Conservation (phyloP, 2,797 vertebrate genomes). For the Manis pentadactyla region DNA sequence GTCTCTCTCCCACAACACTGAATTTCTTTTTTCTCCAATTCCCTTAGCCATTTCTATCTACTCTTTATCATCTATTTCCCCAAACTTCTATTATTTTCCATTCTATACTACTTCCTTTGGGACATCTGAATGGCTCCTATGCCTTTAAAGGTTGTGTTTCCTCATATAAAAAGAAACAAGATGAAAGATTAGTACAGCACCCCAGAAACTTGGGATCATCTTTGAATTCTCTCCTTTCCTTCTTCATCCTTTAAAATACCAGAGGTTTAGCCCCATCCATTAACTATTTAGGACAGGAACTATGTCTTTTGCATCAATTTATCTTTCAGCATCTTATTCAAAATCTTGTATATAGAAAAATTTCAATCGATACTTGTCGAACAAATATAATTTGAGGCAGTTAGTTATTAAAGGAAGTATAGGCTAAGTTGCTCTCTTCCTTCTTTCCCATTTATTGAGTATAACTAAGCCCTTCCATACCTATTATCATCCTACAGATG, state of each 20-base stretch:
- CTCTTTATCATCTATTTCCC: neutral
- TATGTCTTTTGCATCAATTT: neutral
- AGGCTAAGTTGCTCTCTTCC: neutral
- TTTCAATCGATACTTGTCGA: neutral
- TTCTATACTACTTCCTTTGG: neutral
- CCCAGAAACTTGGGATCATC: neutral
- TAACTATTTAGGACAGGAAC: neutral
- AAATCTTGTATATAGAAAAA: neutral
- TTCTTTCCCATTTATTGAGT: neutral
- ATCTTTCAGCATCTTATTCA: neutral
- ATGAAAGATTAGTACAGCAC: too few species aligned
- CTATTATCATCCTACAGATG: rapidly evolving
- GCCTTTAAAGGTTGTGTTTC: neutral
- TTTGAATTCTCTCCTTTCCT: neutral
- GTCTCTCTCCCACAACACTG: neutral
- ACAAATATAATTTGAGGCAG: neutral
- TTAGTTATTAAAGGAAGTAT: neutral
- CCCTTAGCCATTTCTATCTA: neutral
- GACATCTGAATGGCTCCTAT: neutral
- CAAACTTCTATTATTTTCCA: neutral
- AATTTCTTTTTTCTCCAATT: neutral
- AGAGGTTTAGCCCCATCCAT: neutral
- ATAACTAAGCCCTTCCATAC: neutral
- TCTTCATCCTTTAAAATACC: too few species aligned
- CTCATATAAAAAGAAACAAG: too few species aligned